These are phyloP conservation scores for Phyllostomus hastatus DNA, from an alignment of 2,113 vertebrate species.

Conservation along the genomic window DNA sequence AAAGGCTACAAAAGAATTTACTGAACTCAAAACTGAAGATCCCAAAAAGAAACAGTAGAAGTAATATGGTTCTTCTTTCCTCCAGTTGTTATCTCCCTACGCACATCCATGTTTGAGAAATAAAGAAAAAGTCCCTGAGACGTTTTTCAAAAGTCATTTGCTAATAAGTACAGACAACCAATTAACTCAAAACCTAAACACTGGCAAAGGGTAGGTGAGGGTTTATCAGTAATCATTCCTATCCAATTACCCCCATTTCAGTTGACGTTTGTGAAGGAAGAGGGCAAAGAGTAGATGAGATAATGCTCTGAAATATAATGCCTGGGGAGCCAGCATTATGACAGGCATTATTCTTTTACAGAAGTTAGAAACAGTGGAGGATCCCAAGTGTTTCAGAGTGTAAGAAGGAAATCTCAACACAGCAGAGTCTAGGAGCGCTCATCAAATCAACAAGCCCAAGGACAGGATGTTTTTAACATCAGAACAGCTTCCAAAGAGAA, in stretches of 20 bases:
- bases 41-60: background rate
- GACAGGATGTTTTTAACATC: background rate
- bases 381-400: background rate
- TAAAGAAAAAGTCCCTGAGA: background rate
- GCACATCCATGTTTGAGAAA: background rate
- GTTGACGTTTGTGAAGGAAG: constrained; percentile 28
- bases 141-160: background rate
- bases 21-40: background rate
- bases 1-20: background rate
- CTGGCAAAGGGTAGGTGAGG: background rate
- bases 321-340: background rate
- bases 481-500: background rate
- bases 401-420: background rate
- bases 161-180: constrained; percentile 10
- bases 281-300: constrained; percentile 49
- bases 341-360: constrained; percentile 6
- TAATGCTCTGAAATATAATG: constrained; percentile 61
- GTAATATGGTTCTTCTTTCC: background rate
- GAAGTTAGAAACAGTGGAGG: background rate
- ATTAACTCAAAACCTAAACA: constrained; percentile 40
- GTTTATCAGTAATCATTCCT: constrained; percentile 56
- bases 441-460: background rate
- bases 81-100: background rate
- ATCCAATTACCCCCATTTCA: constrained; percentile 60
- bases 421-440: background rate